Base-by-base conservation (phyloP, 2,888 invertebrate species). In the Lepidocyrtoides sp. region DNA sequence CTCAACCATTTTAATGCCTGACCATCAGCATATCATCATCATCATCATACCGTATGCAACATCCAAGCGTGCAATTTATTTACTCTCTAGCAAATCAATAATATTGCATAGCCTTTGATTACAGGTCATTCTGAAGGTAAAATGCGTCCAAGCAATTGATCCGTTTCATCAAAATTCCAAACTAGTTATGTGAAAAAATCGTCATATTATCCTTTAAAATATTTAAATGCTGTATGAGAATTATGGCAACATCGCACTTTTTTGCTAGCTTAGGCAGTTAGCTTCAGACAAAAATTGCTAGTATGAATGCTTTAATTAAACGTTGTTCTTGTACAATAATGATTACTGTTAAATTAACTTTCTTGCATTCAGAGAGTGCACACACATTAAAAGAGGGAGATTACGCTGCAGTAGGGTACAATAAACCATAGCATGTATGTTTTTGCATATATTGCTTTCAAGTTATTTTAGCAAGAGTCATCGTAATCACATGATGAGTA, bases 131-230 rank as follows among this genome's bases (percentile, higher is more conserved):
- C 44, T 72, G 72, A 72, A 72, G 72, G 72, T 72, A 72, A 44
- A 72, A 72, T 72, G 72, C 44, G 44, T 72, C 29, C 44, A 41
- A 57, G 60, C 48, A 75, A 57, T 75, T 75, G 57, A 36, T 54
- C 60, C 48, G 75, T 75, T 75, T 85, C 32, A 75, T 72, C 72
- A 63, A 82, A 85, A 85, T 36, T 51, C 41, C 17, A 36, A 85
- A 85, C 85, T 85, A 85, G 85, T 72, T 72, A 44, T 72, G 10
- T 69, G 7, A 23, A 14, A 69, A 32, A 36, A 17, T 57, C 20
- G n/a, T n/a, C n/a, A n/a, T n/a, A n/a, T n/a, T n/a, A 51, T 1
- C n/a, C 66, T 1, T 32, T n/a, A 26, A 23, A 36, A 17, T 17
- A 69, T 36, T 69, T 69, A 17, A 69, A 36, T 32, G 36, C 12